Percentiles rank a stretch among this genome's conserved stretches.
Evolutionary conservation across 2,888 invertebrate species (phyloP).

Genomic region (Drosophila helvetica): DNA sequence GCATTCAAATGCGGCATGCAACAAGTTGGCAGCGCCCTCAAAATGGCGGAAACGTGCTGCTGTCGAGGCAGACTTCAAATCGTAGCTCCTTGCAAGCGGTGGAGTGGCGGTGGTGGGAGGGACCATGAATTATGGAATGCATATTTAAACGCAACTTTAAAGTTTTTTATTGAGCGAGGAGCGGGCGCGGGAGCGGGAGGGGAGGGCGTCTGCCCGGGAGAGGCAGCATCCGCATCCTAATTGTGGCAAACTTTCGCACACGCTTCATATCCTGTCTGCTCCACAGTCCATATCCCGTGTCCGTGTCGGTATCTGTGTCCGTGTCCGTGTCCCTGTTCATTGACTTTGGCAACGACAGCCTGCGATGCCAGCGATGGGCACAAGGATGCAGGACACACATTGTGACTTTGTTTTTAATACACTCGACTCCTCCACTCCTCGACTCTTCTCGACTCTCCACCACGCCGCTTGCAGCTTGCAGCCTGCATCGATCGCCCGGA

Average conservation of each 20-base stretch:
- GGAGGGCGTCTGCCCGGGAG: conserved; percentile 20
- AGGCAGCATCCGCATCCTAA: conserved; percentile 62
- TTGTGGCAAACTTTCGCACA: conserved; percentile 75
- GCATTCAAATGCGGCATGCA: conserved; percentile 49
- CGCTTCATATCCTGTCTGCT: conserved; percentile 66
- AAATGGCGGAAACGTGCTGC: conserved; percentile 77
- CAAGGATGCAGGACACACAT: conserved; percentile 53
- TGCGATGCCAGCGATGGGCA: conserved; percentile 5
- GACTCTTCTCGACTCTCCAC: conserved; percentile 14
- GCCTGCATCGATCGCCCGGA: conserved; percentile 70
- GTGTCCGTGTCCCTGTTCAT: conserved; percentile 67
- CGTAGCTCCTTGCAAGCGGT: conserved; percentile 35
- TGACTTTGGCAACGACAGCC: conserved; percentile 69
- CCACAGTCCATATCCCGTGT: conserved; percentile 11
- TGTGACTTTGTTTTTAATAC: conserved; percentile 79
- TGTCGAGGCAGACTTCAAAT: conserved; percentile 54
- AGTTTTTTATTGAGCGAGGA: conserved; percentile 71
- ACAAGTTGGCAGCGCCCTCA: conserved; percentile 71
- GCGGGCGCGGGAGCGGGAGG: conserved; percentile 30
- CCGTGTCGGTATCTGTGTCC: conserved; percentile 58
- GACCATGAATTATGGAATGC: conserved; percentile 71
- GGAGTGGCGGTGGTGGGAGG: neutral
- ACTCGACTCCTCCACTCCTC: conserved; percentile 69
- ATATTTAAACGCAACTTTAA: conserved; percentile 75
- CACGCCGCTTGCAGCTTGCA: conserved; percentile 55